These are phyloP conservation scores for Junonia oenone DNA, from an alignment of 2,888 invertebrate species.

Conservation along the genomic window DNA sequence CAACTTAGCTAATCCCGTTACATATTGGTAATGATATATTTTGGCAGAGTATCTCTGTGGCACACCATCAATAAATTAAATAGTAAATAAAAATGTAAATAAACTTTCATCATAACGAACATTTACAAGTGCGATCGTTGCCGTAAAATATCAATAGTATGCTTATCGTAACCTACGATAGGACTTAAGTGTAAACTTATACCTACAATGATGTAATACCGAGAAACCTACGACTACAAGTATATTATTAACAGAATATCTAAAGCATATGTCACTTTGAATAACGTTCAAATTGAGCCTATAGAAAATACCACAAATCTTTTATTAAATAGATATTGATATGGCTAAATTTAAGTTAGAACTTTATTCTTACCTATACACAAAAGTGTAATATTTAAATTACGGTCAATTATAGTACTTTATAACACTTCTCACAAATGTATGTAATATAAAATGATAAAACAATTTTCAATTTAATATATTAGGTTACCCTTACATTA, in stretches of 20 bases:
- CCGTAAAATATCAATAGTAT: constrained; percentile 73
- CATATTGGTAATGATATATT: constrained; percentile 76
- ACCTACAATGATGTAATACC: constrained; percentile 72
- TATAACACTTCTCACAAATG: constrained; percentile 79
- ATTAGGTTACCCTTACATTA: constrained; percentile 80
- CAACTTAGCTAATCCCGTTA: constrained; percentile 46
- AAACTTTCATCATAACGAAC: constrained; percentile 75
- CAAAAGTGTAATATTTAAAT: constrained; percentile 79
- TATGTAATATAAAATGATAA: constrained; percentile 81
- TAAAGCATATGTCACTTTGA: constrained; percentile 80
- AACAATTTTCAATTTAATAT: constrained; percentile 80
- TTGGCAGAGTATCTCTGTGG: constrained; percentile 80
- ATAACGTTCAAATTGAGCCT: constrained; percentile 80
- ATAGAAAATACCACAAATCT: constrained; percentile 81
- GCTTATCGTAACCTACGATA: constrained; percentile 66
- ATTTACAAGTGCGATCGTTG: constrained; percentile 76
- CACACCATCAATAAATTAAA: constrained; percentile 79
- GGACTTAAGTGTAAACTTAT: constrained; percentile 64
- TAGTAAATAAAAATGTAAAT: constrained; percentile 77
- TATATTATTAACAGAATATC: constrained; percentile 80
- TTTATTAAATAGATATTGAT: constrained; percentile 80
- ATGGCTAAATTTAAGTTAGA: constrained; percentile 81
- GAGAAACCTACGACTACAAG: constrained; percentile 74
- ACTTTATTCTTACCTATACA: constrained; percentile 78
- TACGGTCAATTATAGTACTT: constrained; percentile 78